Evolutionary conservation across 2,888 invertebrate species (phyloP), one percentile per base, ranked within the genome.

Genomic region (Elaeidobius kamerunicus): DNA sequence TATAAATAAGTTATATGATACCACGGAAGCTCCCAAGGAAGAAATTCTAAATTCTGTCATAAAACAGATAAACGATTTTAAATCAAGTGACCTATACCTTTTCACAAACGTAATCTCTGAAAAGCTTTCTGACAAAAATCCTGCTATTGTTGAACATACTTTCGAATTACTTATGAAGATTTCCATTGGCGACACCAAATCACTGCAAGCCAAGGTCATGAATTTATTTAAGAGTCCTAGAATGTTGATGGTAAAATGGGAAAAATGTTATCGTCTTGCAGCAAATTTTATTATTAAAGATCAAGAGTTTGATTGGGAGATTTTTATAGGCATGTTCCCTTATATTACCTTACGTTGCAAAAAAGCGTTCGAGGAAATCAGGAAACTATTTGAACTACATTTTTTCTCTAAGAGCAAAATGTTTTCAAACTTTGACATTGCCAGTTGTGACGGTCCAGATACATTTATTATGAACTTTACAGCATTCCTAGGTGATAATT

Each of bases 1-100:
- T n/a, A n/a, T 85, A 62, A 81, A 86, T 65, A 84, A 84, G 59
- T 71, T 92, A 1, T 86, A 88, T 63, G 88, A 93, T 69, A 75
- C 83, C 0, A 84, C 81, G 62, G 70, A 83, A 0, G 72, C 79
- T 39, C 75, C 87, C 45, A 78, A 93, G 58, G 72, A 80, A 2
- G 75, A 80, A 63, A 89, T 88, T 0, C 75, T 91, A 0, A 76
- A 81, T 59, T 80, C 80, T 57, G 72, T 92, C 7, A 71, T 80
- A 0, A 75, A 79, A 53, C 77, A 81, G 57, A 78, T 76, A 59
- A 61, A 73, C 7, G 61, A 69, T 15, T 68, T 82, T 15, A 75
- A 73, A 62, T 69, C 76, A 0, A 76, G 77, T 35, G 77, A 83
- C 61, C 66, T 75, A 20, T 79, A 81, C n/a, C 77, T 84, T 63